Evolutionary conservation across 2,113 vertebrate genomes (phyloP), one percentile per base, ranked within the genome.

Genomic region (Hypanus sabinus): DNA sequence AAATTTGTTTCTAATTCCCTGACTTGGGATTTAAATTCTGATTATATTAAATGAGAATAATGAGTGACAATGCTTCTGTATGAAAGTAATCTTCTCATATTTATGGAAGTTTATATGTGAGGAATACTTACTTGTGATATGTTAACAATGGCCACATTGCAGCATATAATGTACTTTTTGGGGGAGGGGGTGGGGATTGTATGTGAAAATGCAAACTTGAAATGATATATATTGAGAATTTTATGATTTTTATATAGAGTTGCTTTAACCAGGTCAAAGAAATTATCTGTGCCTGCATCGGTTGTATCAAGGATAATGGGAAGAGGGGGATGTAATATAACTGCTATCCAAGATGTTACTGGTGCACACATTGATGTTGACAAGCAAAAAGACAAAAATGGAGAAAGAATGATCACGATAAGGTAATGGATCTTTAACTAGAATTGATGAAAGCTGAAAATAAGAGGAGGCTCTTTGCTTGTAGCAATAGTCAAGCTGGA

Each of bases 321-420:
- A 95, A 96, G 99, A 97, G 99, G 99, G 93, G 99, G 99, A 94
- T 99, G 99, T 96, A 99, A 99, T 96, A 99, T 99, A 95, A 99
- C 98, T 91, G 99, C 99, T 79, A 99, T 99, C 96, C 99, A 99
- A 94, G 99, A 99, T 95, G 99, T 99, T 95, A 99, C 99, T 46
- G 99, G 99, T 94, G 99, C 99, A 94, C 99, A 99, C 95, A 99
- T 99, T 95, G 99, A 99, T 1, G 99, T 99, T 94, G 99, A 99
- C 97, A 99, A 99, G 95, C 99, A 99, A 96, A 99, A 99, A 96
- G 99, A 99, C 97, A 99, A 99, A 95, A 99, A 99, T 73, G 99
- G 99, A 94, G 99, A 99, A 95, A 97, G 99, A 96, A 99, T 99
- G 99, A 99, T 99, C 96, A 99, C 99, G 94, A 99, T 99, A 96